Evolutionary conservation across 2,797 vertebrate species (phyloP), one percentile per base, ranked within the genome.

Genomic region (Coccyzus lansbergi): DNA sequence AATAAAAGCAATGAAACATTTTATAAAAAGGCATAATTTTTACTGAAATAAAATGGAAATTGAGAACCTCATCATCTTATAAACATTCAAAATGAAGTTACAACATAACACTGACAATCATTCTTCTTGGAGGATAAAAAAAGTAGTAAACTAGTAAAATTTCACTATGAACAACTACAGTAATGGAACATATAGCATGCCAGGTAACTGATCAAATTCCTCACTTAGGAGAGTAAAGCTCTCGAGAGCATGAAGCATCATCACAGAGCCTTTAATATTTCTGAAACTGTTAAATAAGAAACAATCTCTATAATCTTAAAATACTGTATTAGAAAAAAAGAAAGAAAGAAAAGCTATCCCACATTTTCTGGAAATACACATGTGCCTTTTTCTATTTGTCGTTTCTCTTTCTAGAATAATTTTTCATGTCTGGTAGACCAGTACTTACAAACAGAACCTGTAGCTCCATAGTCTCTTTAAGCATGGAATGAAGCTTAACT

Each of bases 391-490:
- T 64, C 65, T 4, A 65, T 49, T 58, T 79, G 13, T 31, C 40
- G 4, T 59, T 83, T 67, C 44, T 72, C 44, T 52, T 86, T 52
- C 29, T 33, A 75, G 19, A 84, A 20, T 42, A 18, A 5, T 53
- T 80, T 90, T 86, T 52, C n/a, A n/a, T 20, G 2, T 60, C 70
- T 91, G 84, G 68, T 79, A 96, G 90, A 90, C 64, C 74, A 93
- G 88, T 74, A 89, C 59, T 85, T 64, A 55, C 5, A 91, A 22
- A 78, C 21, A 83, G 22, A 76, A 46, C 15, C 18, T 65, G 42
- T 44, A 44, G 42, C 42, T 44, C 42, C 18, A 16, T 17, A 44
- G 42, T 18, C 63, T 51, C 63, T 75, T 83, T 56, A 87, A 63
- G 52, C 60, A 64, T 8, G 9, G 60, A 83, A 77, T 38, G 52